Conservation (phyloP, 2,113 vertebrate species). For the Natator depressus region DNA sequence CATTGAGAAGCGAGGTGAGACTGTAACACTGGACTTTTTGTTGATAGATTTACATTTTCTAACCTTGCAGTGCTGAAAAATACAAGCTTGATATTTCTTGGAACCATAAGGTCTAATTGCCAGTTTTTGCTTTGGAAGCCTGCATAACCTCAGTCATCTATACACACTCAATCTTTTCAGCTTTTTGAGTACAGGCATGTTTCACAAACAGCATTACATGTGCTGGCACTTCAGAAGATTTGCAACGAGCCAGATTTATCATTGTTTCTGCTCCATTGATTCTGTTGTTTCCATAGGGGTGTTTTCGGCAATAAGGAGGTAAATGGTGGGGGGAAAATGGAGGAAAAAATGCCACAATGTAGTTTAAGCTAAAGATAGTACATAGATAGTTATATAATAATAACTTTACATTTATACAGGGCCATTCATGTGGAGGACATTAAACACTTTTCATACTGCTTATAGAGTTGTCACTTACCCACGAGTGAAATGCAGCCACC, state of each 20-base stretch:
- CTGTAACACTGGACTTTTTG: not conserved
- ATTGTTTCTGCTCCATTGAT: not conserved
- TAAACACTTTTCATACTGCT: not conserved
- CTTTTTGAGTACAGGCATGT: not conserved
- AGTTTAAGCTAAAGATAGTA: not conserved
- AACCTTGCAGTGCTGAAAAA: not conserved
- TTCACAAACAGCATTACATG: not conserved
- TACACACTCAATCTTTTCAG: not conserved
- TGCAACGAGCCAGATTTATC: not conserved
- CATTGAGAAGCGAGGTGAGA: not conserved
- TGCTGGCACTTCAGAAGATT: not conserved
- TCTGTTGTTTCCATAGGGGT: not conserved
- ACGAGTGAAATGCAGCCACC: not conserved
- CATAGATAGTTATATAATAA: not conserved
- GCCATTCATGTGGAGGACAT: not conserved
- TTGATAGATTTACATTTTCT: not conserved
- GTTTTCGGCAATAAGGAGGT: not conserved
- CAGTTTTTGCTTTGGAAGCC: not conserved
- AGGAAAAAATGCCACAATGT: accelerated
- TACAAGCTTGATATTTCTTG: not conserved
- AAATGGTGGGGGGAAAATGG: not conserved
- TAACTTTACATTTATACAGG: not conserved
- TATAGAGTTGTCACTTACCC: not conserved
- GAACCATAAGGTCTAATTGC: not conserved
- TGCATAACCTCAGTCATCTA: not conserved